Base-by-base conservation (phyloP, 1,140 invertebrate species). In the Eurytemora carolleeae region DNA sequence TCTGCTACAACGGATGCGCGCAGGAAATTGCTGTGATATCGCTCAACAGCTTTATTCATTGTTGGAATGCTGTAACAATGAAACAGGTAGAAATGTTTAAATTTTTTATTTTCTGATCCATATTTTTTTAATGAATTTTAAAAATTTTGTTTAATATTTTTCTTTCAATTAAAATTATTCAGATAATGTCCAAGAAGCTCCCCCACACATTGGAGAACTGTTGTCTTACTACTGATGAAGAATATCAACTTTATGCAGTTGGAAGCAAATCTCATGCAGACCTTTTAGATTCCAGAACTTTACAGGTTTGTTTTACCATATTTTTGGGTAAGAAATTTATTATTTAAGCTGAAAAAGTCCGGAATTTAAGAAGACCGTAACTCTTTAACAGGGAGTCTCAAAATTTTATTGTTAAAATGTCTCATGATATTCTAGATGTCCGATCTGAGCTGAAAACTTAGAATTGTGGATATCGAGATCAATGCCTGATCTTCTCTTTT, bases 241-340 rank as follows among this genome's bases (percentile, higher is more conserved):
- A 75, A 57, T 80, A 81, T 67, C 85, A 84, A n/a, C 61, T 79
- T 22, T 95, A 95, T 73, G 90, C 89, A 1, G 83, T 95, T 54
- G 92, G 92, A 20, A 93, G 89, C 68, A 83, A 88, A 64, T 92
- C 90, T 31, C 90, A 92, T 70, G 91, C 91, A 1, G 78, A 91
- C 52, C 72, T 95, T 7, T 74, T 95, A 52, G 91, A 96, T 72
- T 83, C 86, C 23, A 77, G 88, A 66, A 90, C 86, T 24, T 75
- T 91, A 52, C 87, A 91, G 70, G 76, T 80, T n/a, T n/a, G n/a
- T n/a, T n/a, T n/a, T n/a, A n/a, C n/a, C n/a, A n/a, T n/a, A n/a
- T n/a, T n/a, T n/a, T n/a, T n/a, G n/a, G n/a, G n/a, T n/a, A n/a
- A n/a, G n/a, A n/a, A n/a, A n/a, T n/a, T n/a, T n/a, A n/a, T n/a